Conservation (phyloP, 2,113 vertebrate genomes). For the Noctilio leporinus region DNA sequence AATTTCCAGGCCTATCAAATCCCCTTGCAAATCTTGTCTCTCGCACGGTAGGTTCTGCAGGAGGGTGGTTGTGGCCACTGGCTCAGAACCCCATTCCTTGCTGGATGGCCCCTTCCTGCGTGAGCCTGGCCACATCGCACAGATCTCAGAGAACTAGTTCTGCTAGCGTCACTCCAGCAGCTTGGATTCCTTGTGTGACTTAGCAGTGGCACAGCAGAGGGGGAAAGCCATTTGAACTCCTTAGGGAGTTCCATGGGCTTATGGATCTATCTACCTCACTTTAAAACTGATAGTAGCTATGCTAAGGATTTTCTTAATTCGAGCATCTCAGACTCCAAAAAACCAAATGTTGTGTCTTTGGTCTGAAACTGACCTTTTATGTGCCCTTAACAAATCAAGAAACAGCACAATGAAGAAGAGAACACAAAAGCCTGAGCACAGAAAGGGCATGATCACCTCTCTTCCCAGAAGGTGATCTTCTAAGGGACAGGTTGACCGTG, state of each 20-base stretch:
- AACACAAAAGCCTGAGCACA: not conserved
- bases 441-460: not conserved
- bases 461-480: not conserved
- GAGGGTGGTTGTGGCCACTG: constrained; percentile 1
- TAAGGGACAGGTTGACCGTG: not conserved
- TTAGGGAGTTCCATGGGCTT: not conserved
- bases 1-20: constrained; percentile 29
- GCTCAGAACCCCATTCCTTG: not conserved
- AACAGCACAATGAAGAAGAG: not conserved
- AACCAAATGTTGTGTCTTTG: not conserved
- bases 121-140: not conserved
- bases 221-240: not conserved
- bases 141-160: not conserved
- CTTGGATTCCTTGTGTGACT: constrained; percentile 10
- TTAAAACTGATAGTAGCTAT: not conserved
- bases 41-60: not conserved
- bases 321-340: not conserved
- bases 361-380: not conserved
- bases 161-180: not conserved
- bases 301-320: not conserved
- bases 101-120: not conserved
- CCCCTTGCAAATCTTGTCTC: not conserved
- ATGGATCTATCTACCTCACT: not conserved
- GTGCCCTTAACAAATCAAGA: not conserved
- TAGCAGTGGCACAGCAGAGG: not conserved